Conservation (phyloP, 2,797 vertebrate genomes). For the Phalanger gymnotis region DNA sequence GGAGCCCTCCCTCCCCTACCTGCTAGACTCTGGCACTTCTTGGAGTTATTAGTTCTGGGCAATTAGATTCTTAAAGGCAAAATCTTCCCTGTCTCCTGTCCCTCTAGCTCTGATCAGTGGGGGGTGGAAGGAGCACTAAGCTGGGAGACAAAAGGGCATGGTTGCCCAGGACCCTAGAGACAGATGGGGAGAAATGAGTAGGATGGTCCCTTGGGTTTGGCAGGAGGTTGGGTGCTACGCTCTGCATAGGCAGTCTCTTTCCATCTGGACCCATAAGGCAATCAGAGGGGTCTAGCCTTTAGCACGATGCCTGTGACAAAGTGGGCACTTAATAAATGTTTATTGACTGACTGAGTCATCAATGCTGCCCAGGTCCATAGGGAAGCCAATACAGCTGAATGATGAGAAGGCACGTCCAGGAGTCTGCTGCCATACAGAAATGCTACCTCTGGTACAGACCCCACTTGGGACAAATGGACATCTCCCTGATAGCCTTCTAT, state of each 20-base stretch:
- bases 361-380: background rate
- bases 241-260: background rate
- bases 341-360: background rate
- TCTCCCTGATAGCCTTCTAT: background rate
- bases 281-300: background rate
- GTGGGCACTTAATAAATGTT: background rate
- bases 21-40: background rate
- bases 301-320: background rate
- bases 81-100: background rate
- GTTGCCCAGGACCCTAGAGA: background rate
- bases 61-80: background rate
- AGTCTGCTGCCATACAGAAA: background rate
- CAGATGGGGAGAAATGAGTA: background rate
- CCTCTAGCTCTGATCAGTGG: background rate
- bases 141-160: background rate
- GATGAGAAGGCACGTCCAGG: background rate
- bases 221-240: background rate
- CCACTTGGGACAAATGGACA: background rate
- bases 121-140: background rate
- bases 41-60: background rate
- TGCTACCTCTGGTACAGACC: background rate
- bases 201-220: background rate
- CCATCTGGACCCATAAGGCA: background rate
- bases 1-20: background rate
- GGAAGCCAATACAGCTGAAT: background rate